Percentiles rank a stretch among this genome's conserved stretches.
Evolutionary conservation across 2,888 invertebrate species (phyloP).

Genomic region (Spisula solida): DNA sequence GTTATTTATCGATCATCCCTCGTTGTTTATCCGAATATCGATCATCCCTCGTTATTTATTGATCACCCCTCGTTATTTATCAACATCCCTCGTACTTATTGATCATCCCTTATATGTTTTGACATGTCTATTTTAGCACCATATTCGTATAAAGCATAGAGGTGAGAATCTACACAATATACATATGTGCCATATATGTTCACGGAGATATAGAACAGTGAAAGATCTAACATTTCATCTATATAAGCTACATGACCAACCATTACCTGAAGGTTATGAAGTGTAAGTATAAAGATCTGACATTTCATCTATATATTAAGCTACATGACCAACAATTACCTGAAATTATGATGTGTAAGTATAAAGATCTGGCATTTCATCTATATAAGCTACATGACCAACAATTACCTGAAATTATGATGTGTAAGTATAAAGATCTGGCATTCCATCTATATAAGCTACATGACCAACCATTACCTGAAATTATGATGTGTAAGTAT

Average conservation of each 20-base stretch:
- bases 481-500: slow-evolving; percentile 51
- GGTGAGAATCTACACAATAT: slow-evolving; percentile 59
- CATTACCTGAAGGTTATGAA: slow-evolving; percentile 53
- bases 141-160: slow-evolving; percentile 53
- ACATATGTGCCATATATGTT: slow-evolving; percentile 62
- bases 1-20: too few species aligned
- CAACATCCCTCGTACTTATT: too few species aligned
- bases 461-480: slow-evolving; percentile 56
- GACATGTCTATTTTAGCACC: slow-evolving; percentile 39
- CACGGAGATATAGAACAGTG: slow-evolving; percentile 53
- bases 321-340: too few species aligned
- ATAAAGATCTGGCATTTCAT: slow-evolving; percentile 57
- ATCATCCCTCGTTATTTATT: too few species aligned
- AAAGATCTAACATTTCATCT: slow-evolving; percentile 58
- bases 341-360: too few species aligned
- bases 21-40: too few species aligned
- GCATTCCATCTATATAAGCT: slow-evolving; percentile 47
- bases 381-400: slow-evolving; percentile 47
- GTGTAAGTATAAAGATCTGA: slow-evolving; percentile 44
- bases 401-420: slow-evolving; percentile 51
- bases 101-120: too few species aligned
- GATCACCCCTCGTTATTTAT: too few species aligned
- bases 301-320: too few species aligned
- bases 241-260: slow-evolving; percentile 47
- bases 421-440: slow-evolving; percentile 60